phyloP scores from a whole-genome alignment of 2,113 vertebrate genomes.

The Python bivittatus region DNA sequence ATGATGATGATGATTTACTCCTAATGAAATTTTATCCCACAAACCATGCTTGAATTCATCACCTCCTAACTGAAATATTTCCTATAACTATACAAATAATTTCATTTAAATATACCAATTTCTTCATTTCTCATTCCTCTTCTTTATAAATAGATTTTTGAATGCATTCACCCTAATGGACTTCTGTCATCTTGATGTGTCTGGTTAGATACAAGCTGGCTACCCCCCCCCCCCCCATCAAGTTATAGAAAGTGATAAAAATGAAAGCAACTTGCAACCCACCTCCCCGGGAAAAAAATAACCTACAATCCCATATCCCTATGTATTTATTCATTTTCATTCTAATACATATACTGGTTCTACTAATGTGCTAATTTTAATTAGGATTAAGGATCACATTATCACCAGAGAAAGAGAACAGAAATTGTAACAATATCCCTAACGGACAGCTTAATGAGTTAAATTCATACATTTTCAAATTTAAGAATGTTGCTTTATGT shows the following conservation, averaged over 20 bases:
- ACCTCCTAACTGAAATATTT: conserved; percentile 30
- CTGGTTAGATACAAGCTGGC: background rate
- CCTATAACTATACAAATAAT: conserved; percentile 30
- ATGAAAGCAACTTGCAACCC: background rate
- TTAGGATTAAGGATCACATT: conserved; percentile 44
- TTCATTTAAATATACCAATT: conserved; percentile 23
- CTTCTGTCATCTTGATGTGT: conserved; percentile 19
- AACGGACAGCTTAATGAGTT: conserved; percentile 13
- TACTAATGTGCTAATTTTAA: conserved; percentile 36
- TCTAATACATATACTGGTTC: conserved; percentile 28
- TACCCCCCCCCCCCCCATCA: background rate
- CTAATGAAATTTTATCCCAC: background rate
- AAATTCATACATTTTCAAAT: conserved; percentile 27
- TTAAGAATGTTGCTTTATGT: background rate
- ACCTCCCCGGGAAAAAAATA: background rate
- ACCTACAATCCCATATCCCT: background rate
- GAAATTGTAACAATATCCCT: conserved; percentile 20
- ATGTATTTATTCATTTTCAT: background rate
- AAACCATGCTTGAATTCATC: background rate
- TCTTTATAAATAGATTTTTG: background rate
- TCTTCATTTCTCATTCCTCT: background rate
- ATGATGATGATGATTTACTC: too few species aligned
- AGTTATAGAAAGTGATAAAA: conserved; percentile 26
- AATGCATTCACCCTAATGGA: conserved; percentile 17
- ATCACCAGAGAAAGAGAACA: conserved; percentile 33